These are phyloP conservation scores for Cataglyphis hispanica DNA, from an alignment of 1,140 invertebrate species.

Conservation along the genomic window DNA sequence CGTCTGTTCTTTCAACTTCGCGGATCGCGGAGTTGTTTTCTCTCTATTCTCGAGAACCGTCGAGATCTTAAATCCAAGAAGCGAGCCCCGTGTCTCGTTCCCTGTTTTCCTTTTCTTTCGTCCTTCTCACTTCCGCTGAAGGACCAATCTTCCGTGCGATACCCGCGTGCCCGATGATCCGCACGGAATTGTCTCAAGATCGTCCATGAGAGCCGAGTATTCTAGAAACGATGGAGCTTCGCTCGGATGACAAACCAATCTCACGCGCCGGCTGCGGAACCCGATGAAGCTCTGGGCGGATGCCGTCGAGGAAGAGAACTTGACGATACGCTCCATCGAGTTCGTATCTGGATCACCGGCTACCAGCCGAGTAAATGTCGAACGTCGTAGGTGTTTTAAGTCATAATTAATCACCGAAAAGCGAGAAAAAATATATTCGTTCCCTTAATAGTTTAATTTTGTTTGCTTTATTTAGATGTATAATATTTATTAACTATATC, in stretches of 20 bases:
- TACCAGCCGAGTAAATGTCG: constrained; percentile 42
- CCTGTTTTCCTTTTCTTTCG: not conserved
- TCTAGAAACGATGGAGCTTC: constrained; percentile 49
- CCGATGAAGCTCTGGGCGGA: constrained; percentile 32
- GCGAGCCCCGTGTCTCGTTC: not conserved
- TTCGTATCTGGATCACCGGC: constrained; percentile 6
- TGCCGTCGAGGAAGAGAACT: constrained; percentile 48
- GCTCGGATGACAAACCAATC: constrained; percentile 74
- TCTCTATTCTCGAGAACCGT: constrained; percentile 38
- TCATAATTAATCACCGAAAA: constrained; percentile 13
- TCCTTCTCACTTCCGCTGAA: constrained; percentile 11
- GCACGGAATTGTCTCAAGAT: constrained; percentile 70
- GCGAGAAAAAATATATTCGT: no score
- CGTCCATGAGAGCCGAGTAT: constrained; percentile 48
- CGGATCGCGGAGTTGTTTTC: constrained; percentile 48
- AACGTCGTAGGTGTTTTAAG: not conserved
- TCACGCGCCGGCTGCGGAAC: constrained; percentile 59
- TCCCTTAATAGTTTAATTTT: no score
- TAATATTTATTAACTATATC: no score
- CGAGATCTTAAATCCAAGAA: constrained; percentile 61
- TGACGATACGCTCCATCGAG: constrained; percentile 44
- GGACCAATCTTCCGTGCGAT: constrained; percentile 44
- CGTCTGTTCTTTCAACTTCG: constrained; percentile 11
- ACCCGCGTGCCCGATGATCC: constrained; percentile 60
- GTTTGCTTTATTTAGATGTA: no score